Evolutionary conservation across 2,797 vertebrate species (phyloP).

Genomic region (Enteromius trimaculatus): DNA sequence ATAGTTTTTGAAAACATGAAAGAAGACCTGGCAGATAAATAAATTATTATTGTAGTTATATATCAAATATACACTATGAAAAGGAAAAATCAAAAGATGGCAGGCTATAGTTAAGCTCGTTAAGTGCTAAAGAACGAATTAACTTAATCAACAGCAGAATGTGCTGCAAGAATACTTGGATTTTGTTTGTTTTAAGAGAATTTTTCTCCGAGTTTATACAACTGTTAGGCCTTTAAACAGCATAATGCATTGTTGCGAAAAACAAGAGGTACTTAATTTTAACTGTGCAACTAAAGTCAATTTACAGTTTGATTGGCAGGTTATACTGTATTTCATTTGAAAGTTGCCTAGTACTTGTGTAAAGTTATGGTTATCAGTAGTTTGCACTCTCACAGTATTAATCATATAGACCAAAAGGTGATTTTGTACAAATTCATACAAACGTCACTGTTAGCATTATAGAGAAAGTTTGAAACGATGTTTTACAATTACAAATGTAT

Average conservation of each 20-base stretch:
- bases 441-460: slow-evolving; percentile 60
- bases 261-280: not conserved
- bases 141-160: slow-evolving; percentile 68
- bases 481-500: slow-evolving; percentile 64
- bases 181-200: slow-evolving; percentile 8
- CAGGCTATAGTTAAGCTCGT: slow-evolving; percentile 24
- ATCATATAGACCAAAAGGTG: slow-evolving; percentile 70
- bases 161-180: slow-evolving; percentile 51
- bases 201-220: slow-evolving; percentile 28
- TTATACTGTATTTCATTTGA: slow-evolving; percentile 8
- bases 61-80: slow-evolving; percentile 51
- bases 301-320: slow-evolving; percentile 11
- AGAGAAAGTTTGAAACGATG: slow-evolving; percentile 51
- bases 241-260: slow-evolving; percentile 15
- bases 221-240: not conserved
- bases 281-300: slow-evolving; percentile 26
- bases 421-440: slow-evolving; percentile 69
- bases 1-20: slow-evolving; percentile 47
- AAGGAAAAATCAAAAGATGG: slow-evolving; percentile 23
- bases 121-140: slow-evolving; percentile 37
- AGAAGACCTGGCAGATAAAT: slow-evolving; percentile 54
- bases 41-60: slow-evolving; percentile 63
- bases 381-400: slow-evolving; percentile 72
- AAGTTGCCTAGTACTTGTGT: slow-evolving; percentile 46
- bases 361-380: slow-evolving; percentile 69